phyloP scores from a whole-genome alignment of 2,888 invertebrate species.

The Meloe dianella region DNA sequence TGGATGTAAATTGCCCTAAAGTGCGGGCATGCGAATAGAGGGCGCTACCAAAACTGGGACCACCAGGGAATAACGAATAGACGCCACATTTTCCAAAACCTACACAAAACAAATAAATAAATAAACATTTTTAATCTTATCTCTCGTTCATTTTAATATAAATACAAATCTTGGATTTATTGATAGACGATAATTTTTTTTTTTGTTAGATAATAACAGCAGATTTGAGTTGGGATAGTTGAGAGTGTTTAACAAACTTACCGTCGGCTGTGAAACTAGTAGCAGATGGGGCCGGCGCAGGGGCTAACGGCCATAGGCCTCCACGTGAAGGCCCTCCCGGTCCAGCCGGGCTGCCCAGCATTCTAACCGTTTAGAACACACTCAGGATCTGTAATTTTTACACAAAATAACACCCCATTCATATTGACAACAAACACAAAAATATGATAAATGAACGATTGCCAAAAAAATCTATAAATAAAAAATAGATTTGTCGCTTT shows the following conservation, averaged over 20 bases:
- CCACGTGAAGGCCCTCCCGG: conserved; percentile 54
- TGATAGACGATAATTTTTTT: no score
- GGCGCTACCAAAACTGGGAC: conserved; percentile 58
- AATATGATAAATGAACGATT: no score
- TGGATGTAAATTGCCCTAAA: conserved; percentile 56
- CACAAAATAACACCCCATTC: background rate
- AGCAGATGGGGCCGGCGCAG: conserved; percentile 58
- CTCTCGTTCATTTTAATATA: background rate
- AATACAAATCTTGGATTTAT: no score
- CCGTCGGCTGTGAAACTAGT: conserved; percentile 56
- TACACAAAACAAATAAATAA: conserved; percentile 46
- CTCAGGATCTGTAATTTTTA: background rate
- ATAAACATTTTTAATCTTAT: background rate
- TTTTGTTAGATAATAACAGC: no score
- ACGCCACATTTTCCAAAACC: conserved; percentile 74
- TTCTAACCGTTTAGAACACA: conserved; percentile 25
- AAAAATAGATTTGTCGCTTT: no score
- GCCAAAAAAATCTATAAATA: no score
- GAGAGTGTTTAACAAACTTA: conserved; percentile 43
- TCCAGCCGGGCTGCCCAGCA: conserved; percentile 60
- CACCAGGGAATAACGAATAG: conserved; percentile 71
- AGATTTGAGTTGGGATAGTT: background rate
- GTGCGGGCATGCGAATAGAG: conserved; percentile 58
- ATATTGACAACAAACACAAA: no score
- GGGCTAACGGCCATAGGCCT: conserved; percentile 62